A percentile compares a stretch with the other conserved stretches of the same genome.
These are phyloP conservation scores for Galago senegalensis DNA, from an alignment of 2,797 vertebrate species.

Conservation along the genomic window DNA sequence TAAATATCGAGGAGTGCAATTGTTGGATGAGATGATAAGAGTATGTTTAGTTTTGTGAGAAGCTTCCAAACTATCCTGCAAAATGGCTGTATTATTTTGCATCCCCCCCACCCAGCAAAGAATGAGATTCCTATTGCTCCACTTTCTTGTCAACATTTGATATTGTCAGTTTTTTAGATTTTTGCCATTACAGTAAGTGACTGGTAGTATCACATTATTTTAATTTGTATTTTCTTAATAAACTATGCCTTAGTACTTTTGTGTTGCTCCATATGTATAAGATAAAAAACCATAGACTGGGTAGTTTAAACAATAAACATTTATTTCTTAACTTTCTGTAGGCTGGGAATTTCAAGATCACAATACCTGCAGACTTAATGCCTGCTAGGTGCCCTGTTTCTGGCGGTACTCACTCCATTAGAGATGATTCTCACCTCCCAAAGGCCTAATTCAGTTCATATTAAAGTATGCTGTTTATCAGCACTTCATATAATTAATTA, in stretches of 20 bases:
- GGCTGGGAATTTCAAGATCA: neutral
- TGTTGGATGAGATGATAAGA: neutral
- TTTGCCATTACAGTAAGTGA: neutral
- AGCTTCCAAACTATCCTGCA: neutral
- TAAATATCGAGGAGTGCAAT: neutral
- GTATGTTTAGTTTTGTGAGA: neutral
- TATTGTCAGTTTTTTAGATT: neutral
- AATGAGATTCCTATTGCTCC: neutral
- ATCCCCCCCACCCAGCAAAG: neutral
- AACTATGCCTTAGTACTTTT: neutral
- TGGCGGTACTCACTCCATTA: neutral
- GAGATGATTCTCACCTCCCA: neutral
- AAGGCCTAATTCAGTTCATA: neutral
- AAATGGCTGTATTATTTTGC: neutral
- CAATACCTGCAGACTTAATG: neutral
- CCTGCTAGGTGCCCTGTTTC: neutral
- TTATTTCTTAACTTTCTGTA: neutral
- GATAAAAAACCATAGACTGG: neutral
- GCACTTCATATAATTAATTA: neutral
- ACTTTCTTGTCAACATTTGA: neutral
- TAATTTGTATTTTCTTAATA: neutral
- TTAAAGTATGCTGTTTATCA: neutral
- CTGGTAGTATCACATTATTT: neutral
- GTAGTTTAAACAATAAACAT: neutral
- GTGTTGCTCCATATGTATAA: neutral